A percentile compares a stretch with the other conserved stretches of the same genome.
These are phyloP conservation scores for Glossophaga mutica DNA, from an alignment of 2,797 vertebrate genomes.

Conservation along the genomic window DNA sequence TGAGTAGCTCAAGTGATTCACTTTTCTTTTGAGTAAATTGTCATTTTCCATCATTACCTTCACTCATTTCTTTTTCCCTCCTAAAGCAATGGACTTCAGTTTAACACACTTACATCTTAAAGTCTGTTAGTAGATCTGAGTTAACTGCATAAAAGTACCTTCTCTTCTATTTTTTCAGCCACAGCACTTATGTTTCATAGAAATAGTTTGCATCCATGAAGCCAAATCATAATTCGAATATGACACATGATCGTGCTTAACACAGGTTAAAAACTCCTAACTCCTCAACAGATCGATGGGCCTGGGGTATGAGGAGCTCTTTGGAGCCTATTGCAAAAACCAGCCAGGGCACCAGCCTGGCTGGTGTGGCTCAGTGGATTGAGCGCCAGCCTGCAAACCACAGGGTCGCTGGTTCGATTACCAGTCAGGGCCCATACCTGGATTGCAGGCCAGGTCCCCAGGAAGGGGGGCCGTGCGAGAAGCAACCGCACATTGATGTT, in stretches of 20 bases:
- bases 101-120: neutral
- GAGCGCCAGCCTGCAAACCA: no score
- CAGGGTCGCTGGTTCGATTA: no score
- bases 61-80: neutral
- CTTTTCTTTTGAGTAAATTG: neutral
- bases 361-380: no score
- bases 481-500: no score
- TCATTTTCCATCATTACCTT: neutral
- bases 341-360: neutral
- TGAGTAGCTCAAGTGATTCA: neutral
- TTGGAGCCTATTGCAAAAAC: neutral
- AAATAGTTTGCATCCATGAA: neutral
- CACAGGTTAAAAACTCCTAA: neutral
- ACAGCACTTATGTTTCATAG: neutral
- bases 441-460: no score
- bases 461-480: no score
- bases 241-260: neutral
- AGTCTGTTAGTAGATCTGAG: neutral
- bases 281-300: neutral
- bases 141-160: neutral
- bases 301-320: neutral
- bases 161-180: neutral
- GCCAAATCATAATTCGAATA: neutral
- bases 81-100: neutral
- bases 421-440: no score